Conservation (phyloP, 2,113 vertebrate genomes). For the Cervus canadensis region DNA sequence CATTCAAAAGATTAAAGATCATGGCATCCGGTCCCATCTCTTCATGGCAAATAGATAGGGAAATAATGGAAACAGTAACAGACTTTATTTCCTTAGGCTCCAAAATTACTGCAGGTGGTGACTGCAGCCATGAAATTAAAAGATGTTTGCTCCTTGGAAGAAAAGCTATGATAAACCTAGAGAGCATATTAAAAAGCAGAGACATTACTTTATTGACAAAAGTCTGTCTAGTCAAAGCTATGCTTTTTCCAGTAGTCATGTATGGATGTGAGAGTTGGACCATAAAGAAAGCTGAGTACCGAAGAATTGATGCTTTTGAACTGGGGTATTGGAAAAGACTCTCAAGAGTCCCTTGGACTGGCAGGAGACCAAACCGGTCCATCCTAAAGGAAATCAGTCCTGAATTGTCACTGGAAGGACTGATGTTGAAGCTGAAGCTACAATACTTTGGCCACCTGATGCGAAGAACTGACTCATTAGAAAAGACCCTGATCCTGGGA, state of each 20-base stretch:
- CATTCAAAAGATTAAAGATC: not conserved
- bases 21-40: not conserved
- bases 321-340: not conserved
- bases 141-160: not conserved
- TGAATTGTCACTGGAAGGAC: not conserved
- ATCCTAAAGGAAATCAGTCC: not conserved
- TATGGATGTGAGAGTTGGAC: not conserved
- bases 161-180: not conserved
- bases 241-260: not conserved
- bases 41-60: not conserved
- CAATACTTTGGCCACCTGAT: not conserved
- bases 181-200: not conserved
- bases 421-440: not conserved
- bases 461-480: not conserved
- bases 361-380: not conserved
- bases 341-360: not conserved
- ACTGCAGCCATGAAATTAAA: not conserved
- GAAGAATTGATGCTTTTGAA: not conserved
- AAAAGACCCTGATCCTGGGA: not conserved
- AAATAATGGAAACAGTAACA: not conserved
- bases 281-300: not conserved
- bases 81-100: not conserved
- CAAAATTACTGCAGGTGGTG: not conserved
- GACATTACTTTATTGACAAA: not conserved
- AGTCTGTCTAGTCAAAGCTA: not conserved